These are phyloP conservation scores for Myotis davidii DNA, from an alignment of 2,113 vertebrate species.

Conservation along the genomic window DNA sequence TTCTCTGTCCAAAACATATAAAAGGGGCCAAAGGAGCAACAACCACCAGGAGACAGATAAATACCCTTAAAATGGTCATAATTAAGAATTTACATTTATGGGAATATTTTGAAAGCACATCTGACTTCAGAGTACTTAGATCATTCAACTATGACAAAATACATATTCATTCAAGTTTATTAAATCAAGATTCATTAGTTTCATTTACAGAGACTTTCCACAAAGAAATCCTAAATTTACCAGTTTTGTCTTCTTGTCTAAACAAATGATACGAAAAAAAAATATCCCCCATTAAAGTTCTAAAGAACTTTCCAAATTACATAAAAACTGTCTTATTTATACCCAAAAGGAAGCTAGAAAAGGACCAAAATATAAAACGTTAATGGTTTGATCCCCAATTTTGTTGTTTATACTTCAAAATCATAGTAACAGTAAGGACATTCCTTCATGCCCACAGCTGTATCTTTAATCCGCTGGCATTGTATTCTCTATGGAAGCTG, in stretches of 20 bases:
- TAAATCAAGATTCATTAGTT: constrained; percentile 76
- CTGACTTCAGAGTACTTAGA: constrained; percentile 75
- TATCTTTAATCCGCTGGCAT: constrained; percentile 30
- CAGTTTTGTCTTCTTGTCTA: constrained; percentile 70
- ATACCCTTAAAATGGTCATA: constrained; percentile 78
- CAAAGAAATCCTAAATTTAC: constrained; percentile 66
- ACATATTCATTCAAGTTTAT: constrained; percentile 71
- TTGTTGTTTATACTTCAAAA: constrained; percentile 64
- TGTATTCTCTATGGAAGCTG: background rate
- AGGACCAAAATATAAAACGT: constrained; percentile 45
- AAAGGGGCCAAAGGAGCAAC: constrained; percentile 84
- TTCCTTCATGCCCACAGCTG: constrained; percentile 42
- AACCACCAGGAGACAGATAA: constrained; percentile 84
- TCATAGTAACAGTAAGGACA: background rate
- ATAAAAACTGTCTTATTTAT: constrained; percentile 63
- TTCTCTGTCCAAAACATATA: constrained; percentile 92
- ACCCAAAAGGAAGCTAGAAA: constrained; percentile 39
- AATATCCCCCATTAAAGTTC: constrained; percentile 25
- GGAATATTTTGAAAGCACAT: constrained; percentile 65
- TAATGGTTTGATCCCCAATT: constrained; percentile 47
- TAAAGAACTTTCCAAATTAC: constrained; percentile 50
- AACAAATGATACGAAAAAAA: constrained; percentile 65
- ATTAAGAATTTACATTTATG: constrained; percentile 81
- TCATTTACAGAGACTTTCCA: constrained; percentile 70
- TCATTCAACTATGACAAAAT: constrained; percentile 73